Base-by-base conservation (phyloP, 2,888 invertebrate genomes). In the Mellilla xanthometata region DNA sequence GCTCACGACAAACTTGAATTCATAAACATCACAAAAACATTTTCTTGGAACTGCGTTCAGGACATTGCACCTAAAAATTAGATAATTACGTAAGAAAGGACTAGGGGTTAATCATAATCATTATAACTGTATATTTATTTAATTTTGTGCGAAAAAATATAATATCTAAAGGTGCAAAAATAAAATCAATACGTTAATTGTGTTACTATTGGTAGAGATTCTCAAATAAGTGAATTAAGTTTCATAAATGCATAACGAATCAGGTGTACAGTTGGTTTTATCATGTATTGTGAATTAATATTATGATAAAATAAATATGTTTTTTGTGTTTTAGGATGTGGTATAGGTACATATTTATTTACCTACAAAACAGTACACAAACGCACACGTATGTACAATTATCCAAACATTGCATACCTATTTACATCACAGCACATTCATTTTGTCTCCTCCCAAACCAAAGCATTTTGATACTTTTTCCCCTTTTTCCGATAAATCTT, bases 31-130 rank as follows among this genome's bases (percentile, higher is more conserved):
- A 41, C 56, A 46, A 43, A 42, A 33, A 58, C 59, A 58, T 48
- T 49, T 51, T 50, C 55, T 49, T 44, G 46, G 46, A 19, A 53
- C 52, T 47, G 47, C 24, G 15, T 59, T 60, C 52, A 54, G 44
- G 39, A 56, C 56, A 58, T 56, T 44, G 22, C 40, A 46, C 48
- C 63, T 63, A 62, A 41, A 61, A 60, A 46, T 4, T 7, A 35
- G 13, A 41, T 27, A 5, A 6, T 5, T 33, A n/a, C n/a, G n/a
- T n/a, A n/a, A n/a, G n/a, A n/a, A n/a, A n/a, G n/a, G n/a, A n/a
- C n/a, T n/a, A n/a, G n/a, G n/a, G n/a, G n/a, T n/a, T n/a, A n/a
- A n/a, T n/a, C n/a, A n/a, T n/a, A n/a, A n/a, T n/a, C n/a, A n/a
- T n/a, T n/a, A n/a, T n/a, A n/a, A n/a, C n/a, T n/a, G n/a, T n/a